phyloP scores from a whole-genome alignment of 2,113 vertebrate species.

The Silurus glanis region DNA sequence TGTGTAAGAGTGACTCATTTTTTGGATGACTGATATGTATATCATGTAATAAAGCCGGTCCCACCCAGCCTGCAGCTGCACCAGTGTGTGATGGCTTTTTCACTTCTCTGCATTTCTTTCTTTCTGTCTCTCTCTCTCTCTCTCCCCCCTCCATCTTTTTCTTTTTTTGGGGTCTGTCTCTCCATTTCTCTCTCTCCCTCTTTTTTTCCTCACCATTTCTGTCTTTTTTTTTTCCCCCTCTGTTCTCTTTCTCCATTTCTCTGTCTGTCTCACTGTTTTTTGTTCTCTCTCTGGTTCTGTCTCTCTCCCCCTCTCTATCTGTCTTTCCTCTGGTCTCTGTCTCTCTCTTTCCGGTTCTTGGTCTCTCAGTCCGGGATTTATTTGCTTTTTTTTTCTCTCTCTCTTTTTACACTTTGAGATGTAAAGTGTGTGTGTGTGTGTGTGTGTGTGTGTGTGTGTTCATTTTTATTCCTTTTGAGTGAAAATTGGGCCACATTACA shows the following conservation, averaged over 20 bases:
- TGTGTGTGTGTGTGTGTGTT: too few species aligned
- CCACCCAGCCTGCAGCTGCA: slow-evolving; percentile 68
- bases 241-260: not conserved
- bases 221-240: not conserved
- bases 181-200: not conserved
- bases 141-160: not conserved
- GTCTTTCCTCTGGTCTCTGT: not conserved
- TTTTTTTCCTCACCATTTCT: not conserved
- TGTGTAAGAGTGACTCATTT: slow-evolving; percentile 68
- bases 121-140: not conserved
- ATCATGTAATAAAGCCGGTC: slow-evolving; percentile 60
- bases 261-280: not conserved
- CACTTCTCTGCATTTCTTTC: not conserved
- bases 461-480: not conserved
- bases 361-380: too few species aligned
- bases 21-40: slow-evolving; percentile 64
- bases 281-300: not conserved
- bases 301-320: not conserved
- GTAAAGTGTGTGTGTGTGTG: not conserved
- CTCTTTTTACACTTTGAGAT: not conserved
- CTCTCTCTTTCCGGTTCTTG: not conserved
- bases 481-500: not conserved
- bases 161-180: not conserved
- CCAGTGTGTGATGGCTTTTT: slow-evolving; percentile 22
- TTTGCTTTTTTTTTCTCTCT: too few species aligned